Conservation (phyloP, 2,797 vertebrate species). For the Agapornis canus region DNA sequence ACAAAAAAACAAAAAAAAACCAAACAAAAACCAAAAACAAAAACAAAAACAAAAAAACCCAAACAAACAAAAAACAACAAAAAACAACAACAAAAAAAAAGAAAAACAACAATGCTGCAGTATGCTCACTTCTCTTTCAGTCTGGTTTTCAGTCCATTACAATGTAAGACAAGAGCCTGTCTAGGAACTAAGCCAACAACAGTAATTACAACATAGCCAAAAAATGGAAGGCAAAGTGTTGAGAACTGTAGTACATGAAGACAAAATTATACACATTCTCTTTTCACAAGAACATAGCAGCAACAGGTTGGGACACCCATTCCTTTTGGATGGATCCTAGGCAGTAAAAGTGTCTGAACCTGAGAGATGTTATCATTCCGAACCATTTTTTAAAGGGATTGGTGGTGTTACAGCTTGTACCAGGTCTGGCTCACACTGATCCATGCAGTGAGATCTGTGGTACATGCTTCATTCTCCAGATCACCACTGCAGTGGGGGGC, state of each 20-base stretch:
- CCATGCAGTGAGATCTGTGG: slow-evolving; percentile 52
- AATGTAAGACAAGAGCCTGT: background rate
- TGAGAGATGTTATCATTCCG: accelerated
- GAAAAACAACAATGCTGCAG: background rate
- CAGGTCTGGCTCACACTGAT: slow-evolving; percentile 8
- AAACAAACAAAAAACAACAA: no score
- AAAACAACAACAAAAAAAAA: no score
- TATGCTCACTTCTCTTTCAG: background rate
- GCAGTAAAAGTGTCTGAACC: background rate
- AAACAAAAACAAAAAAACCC: no score
- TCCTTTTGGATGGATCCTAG: background rate
- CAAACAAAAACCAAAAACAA: no score
- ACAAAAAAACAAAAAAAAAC: no score
- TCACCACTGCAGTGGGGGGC: background rate
- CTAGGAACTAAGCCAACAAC: background rate
- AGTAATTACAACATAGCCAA: background rate
- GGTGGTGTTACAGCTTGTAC: background rate
- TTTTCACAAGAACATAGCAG: background rate
- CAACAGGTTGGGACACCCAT: accelerated
- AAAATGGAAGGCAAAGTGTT: background rate
- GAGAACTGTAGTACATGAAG: background rate
- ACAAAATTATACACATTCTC: background rate
- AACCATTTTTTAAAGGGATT: accelerated
- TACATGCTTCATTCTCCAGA: slow-evolving; percentile 54
- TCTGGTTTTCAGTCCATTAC: background rate